Evolutionary conservation across 2,797 vertebrate genomes (phyloP), one percentile per base, ranked within the genome.

Genomic region (Centropyge bicolor): DNA sequence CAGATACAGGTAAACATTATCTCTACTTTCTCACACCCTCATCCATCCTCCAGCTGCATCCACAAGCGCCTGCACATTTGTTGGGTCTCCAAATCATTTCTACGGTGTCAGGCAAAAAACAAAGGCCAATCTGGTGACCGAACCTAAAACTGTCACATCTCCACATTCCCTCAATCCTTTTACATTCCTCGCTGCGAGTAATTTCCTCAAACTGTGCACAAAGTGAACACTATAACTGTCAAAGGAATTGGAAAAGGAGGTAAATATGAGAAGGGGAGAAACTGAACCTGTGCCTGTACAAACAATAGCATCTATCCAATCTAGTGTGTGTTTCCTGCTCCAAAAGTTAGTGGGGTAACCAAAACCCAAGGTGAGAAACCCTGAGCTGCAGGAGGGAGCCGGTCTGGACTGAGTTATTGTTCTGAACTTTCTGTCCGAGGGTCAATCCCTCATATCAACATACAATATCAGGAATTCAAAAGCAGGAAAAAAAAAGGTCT

Each of bases 1-100:
- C 95, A 88, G 12, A 86, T 99, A 54, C 96, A 99, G 96, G 98
- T 99, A 89, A 77, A 43, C 35, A 70, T 5, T 48, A 57, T n/a
- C 24, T 36, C 0, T 22, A 46, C 11, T 62, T 45, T 73, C 65
- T 41, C 20, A 60, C 43, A 36, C 61, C 17, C 40, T 60, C 6
- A 68, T 40, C 46, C 52, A 38, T n/a, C 5, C 8, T 10, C 4
- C 3, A 35, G 17, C 22, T 63, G 38, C 17, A 56, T 16, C 27
- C 10, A 36, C 17, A 48, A 13, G 22, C 7, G 19, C 14, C 5
- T n/a, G 11, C 11, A 24, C 20, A 43, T 68, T 55, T 64, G 4
- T 45, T 71, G 27, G 41, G 20, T 51, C n/a, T 74, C 35, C 8
- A 24, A 77, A 82, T 54, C 11, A 48, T 70, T 81, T 72, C 1